Evolutionary conservation across 2,888 invertebrate species (phyloP).

Genomic region (Patella pellucida): DNA sequence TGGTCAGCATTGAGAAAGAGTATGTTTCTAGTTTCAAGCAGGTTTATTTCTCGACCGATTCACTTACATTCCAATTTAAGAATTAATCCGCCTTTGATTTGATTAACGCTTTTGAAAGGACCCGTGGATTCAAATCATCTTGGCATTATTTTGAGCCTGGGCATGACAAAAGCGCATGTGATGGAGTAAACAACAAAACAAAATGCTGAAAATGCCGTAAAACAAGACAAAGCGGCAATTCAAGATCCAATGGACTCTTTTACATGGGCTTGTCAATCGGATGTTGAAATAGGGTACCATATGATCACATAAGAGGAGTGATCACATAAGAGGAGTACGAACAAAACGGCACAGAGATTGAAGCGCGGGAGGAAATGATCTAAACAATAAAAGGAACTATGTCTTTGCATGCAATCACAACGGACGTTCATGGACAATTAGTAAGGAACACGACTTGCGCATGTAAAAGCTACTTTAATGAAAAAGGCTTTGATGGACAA

Average conservation of each 20-base stretch:
- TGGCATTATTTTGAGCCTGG: conserved; percentile 30
- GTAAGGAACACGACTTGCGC: no score
- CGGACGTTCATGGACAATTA: no score
- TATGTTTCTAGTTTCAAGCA: conserved; percentile 1
- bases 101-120: neutral
- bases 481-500: no score
- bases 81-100: conserved; percentile 6
- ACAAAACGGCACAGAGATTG: neutral
- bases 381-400: conserved; percentile 21
- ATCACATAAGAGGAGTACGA: conserved; percentile 18
- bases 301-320: no score
- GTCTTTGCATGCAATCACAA: no score
- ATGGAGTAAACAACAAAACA: conserved; percentile 25
- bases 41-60: conserved; percentile 24
- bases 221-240: conserved; percentile 17
- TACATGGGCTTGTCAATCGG: conserved; percentile 15
- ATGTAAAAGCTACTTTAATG: no score
- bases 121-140: conserved; percentile 12
- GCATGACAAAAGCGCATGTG: conserved; percentile 32
- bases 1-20: neutral
- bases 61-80: conserved; percentile 3
- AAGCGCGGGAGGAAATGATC: neutral
- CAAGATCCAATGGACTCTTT: conserved; percentile 26
- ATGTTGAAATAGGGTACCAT: conserved; percentile 12
- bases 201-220: conserved; percentile 23